Conservation (phyloP, 37 sponge, comb jelly and placozoan species). For the Halichondria panicea region DNA sequence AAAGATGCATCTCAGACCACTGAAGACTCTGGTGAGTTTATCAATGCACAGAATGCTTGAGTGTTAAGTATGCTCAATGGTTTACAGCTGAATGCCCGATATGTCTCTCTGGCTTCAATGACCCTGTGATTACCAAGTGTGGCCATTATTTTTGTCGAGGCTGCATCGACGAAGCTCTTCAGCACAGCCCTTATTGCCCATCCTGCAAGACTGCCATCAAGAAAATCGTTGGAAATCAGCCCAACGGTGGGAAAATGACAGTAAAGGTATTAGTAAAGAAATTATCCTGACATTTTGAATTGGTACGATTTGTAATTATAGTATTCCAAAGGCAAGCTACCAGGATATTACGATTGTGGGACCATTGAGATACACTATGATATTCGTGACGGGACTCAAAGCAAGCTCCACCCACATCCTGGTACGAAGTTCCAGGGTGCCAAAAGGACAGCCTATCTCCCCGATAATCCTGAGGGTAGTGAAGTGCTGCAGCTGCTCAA, state of each 20-base stretch:
- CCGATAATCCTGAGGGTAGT: slow-evolving; percentile 56
- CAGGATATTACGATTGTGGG: slow-evolving; percentile 54
- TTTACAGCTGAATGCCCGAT: too few relatives aligned
- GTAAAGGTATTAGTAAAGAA: neutral
- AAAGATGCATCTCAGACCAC: neutral
- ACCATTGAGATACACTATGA: slow-evolving; percentile 65
- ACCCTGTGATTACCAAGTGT: slow-evolving; percentile 11
- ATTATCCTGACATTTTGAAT: too few relatives aligned
- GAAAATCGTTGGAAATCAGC: slow-evolving; percentile 57
- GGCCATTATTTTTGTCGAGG: slow-evolving; percentile 16
- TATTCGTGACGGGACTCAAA: slow-evolving; percentile 66
- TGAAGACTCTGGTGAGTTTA: neutral
- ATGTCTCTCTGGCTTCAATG: neutral
- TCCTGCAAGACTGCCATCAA: slow-evolving; percentile 46
- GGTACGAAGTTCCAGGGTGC: slow-evolving; percentile 59
- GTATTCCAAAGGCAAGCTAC: too few relatives aligned
- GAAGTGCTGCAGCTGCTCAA: slow-evolving; percentile 38
- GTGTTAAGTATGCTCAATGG: too few relatives aligned
- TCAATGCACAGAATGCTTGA: too few relatives aligned
- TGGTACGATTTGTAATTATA: too few relatives aligned
- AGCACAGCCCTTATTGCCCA: slow-evolving; percentile 50
- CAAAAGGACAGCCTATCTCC: slow-evolving; percentile 67
- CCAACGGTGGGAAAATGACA: slow-evolving; percentile 44
- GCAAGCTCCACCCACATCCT: slow-evolving; percentile 68
- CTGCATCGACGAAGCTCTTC: slow-evolving; percentile 7